Percentiles rank a stretch among this genome's conserved stretches.
Conservation (phyloP, 2,797 vertebrate genomes). For the Lophura swinhoii region DNA sequence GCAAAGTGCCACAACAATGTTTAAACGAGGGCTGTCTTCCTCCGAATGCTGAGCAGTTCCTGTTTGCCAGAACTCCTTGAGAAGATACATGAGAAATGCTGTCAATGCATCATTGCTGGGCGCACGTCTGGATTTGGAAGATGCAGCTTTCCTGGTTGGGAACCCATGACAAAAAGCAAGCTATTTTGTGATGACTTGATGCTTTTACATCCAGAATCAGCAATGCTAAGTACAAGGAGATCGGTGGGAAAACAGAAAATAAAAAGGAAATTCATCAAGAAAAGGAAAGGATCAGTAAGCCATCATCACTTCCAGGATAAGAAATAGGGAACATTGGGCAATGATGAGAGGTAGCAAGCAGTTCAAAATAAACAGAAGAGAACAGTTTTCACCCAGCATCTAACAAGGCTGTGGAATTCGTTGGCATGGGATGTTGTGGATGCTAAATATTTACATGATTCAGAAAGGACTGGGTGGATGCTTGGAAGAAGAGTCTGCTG, state of each 20-base stretch:
- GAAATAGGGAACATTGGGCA: not conserved
- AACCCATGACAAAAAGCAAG: not conserved
- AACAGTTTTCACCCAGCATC: not conserved
- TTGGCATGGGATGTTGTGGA: not conserved
- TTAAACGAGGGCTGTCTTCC: not conserved
- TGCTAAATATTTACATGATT: not conserved
- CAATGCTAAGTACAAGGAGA: not conserved
- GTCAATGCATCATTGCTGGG: not conserved
- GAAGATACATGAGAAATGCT: not conserved
- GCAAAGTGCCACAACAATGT: not conserved
- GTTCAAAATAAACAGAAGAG: not conserved
- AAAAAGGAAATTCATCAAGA: not conserved
- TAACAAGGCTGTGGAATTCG: not conserved
- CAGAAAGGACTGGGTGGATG: not conserved
- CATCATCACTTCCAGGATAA: not conserved
- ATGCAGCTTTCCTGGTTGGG: not conserved
- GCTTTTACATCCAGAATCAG: not conserved
- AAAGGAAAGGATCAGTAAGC: not conserved
- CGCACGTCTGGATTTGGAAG: not conserved
- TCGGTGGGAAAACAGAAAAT: not conserved
- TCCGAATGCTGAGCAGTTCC: not conserved
- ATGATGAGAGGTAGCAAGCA: not conserved
- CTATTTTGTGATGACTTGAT: not conserved
- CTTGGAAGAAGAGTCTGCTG: not conserved
- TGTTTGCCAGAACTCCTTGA: not conserved